Percentiles rank a stretch among this genome's conserved stretches.
These are phyloP conservation scores for Pristionchus fissidentatus DNA, from an alignment of 2,888 invertebrate species.

Conservation along the genomic window DNA sequence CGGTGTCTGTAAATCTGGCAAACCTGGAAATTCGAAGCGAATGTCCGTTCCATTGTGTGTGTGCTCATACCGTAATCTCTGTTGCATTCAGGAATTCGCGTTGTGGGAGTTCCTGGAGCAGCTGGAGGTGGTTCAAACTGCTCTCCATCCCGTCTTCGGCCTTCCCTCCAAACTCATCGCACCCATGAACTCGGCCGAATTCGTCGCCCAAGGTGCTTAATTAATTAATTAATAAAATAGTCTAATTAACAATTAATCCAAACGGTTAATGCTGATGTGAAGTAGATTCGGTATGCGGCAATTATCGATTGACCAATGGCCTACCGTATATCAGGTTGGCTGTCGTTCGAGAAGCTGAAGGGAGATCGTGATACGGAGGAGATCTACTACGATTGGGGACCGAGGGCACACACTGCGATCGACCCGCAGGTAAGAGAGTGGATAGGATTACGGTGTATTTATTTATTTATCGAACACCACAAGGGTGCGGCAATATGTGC, in stretches of 20 bases:
- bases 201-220: constrained; percentile 35
- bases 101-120: constrained; percentile 45
- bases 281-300: too few species aligned
- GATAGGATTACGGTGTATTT: too few species aligned
- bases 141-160: constrained; percentile 6
- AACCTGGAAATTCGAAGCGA: too few species aligned
- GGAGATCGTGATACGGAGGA: neutral
- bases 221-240: too few species aligned
- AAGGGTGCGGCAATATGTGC: too few species aligned
- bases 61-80: too few species aligned
- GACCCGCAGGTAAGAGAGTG: neutral
- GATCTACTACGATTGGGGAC: constrained; percentile 44
- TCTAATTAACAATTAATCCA: too few species aligned
- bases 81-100: constrained; percentile 11
- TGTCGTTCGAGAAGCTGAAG: constrained; percentile 36
- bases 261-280: too few species aligned
- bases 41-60: too few species aligned
- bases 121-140: constrained; percentile 10
- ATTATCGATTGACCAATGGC: too few species aligned
- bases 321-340: constrained; percentile 19
- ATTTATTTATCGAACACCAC: too few species aligned
- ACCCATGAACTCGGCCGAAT: constrained; percentile 18
- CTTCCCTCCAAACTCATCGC: constrained; percentile 44
- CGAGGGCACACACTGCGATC: neutral
- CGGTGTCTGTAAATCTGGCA: too few species aligned